Conservation (phyloP, 2,888 invertebrate species). For the Phaedon cochleariae region DNA sequence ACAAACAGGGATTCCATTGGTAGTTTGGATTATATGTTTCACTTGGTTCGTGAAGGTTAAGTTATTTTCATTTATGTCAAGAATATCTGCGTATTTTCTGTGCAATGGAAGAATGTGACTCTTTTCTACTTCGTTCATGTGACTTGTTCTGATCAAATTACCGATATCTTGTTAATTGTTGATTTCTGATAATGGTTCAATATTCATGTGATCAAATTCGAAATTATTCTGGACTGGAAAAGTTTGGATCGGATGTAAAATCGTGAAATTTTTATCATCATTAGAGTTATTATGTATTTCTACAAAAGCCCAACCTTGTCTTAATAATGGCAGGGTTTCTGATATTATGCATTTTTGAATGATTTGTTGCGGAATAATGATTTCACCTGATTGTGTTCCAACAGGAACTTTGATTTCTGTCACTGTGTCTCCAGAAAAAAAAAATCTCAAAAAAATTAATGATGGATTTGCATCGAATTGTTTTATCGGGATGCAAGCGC, state of each 20-base stretch:
- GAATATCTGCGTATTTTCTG: no score
- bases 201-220: no score
- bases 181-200: no score
- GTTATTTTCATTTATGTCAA: no score
- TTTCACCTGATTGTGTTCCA: neutral
- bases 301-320: neutral
- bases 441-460: neutral
- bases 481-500: neutral
- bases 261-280: neutral
- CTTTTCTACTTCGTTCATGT: neutral
- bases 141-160: neutral
- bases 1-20: conserved; percentile 32
- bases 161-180: neutral
- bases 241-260: neutral
- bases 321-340: neutral
- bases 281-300: neutral
- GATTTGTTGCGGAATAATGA: neutral
- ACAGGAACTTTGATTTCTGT: neutral
- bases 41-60: no score
- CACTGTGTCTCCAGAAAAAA: neutral
- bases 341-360: neutral
- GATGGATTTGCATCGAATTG: neutral
- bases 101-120: neutral
- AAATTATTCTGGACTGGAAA: neutral
- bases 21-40: conserved; percentile 30